Conservation (phyloP, 2,113 vertebrate species). For the Antechinus flavipes region DNA sequence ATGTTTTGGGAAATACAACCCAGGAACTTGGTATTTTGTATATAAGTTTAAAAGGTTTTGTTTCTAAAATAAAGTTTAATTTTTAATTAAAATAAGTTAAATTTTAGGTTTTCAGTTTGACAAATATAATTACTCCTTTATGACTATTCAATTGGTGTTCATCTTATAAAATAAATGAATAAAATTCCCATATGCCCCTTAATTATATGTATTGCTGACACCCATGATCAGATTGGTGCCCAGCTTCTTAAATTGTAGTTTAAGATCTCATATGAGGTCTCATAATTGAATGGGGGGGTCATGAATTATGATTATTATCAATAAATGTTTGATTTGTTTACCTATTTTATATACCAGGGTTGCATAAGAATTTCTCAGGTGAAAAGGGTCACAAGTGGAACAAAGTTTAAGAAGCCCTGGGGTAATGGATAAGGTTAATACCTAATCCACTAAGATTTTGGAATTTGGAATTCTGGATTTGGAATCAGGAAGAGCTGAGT, state of each 20-base stretch:
- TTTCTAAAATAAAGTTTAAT: not conserved
- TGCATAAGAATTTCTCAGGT: no score
- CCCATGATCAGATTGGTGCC: not conserved
- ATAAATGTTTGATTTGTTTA: no score
- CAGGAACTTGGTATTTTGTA: not conserved
- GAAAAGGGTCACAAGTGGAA: no score
- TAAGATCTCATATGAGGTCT: no score
- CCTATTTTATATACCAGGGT: no score
- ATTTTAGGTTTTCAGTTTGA: not conserved
- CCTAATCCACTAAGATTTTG: no score
- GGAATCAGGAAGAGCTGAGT: not conserved
- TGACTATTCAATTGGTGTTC: not conserved
- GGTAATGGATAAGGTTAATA: not conserved
- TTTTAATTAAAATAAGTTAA: not conserved
- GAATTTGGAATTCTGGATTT: not conserved
- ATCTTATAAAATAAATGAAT: not conserved
- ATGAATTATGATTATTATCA: no score
- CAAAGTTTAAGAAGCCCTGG: no score
- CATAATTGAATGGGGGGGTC: no score
- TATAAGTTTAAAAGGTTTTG: not conserved
- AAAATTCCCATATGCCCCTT: not conserved
- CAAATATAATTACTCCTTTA: not conserved
- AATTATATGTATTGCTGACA: not conserved
- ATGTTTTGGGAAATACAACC: not conserved
- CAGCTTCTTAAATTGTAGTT: no score